Evolutionary conservation across 2,113 vertebrate genomes (phyloP), one percentile per base, ranked within the genome.

Genomic region (Rhabdornis inornatus): DNA sequence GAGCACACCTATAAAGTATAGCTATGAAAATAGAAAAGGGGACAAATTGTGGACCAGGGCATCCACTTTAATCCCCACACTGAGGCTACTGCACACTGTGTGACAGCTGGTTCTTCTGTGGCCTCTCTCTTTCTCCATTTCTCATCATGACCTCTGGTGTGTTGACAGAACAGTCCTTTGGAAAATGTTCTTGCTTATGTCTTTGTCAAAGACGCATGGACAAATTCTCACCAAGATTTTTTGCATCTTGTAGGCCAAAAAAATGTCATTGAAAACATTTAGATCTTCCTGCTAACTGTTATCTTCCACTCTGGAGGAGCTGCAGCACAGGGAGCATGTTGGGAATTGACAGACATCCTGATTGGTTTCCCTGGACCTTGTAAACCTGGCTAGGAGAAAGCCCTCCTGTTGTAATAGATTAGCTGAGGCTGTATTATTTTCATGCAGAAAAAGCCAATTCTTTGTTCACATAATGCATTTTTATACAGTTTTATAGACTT

Each of bases 241-340:
- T 63, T 91, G 55, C 59, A 39, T 74, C 50, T 57, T 25, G 45
- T 39, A 33, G 50, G 28, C 11, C 15, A 57, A 25, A 64, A 83
- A 68, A 69, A 59, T 6, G 4, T 4, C 16, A 31, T 0, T 35
- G 53, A 56, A 90, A 86, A 12, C 31, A 60, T 63, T 27, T 61
- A 28, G 13, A 28, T 77, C 33, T 56, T 74, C 35, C 40, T 83
- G 33, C 8, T 47, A 23, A 37, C 57, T 87, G 33, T 56, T 65
- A 10, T 2, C 27, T 64, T 2, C 1, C 8, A 3, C 24, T 25
- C 66, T 45, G 30, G 63, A 71, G 71, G 35, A 90, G 44, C 44
- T 2, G 4, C 44, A 47, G n/a, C 7, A 27, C 31, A 56, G n/a
- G 37, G 37, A 93, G 28, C 0, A 0, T 23, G 28, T 14, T 90